A percentile compares a stretch with the other conserved stretches of the same genome.
Conservation (phyloP, 2,113 vertebrate species). For the Cryptomyrus ogoouensis region DNA sequence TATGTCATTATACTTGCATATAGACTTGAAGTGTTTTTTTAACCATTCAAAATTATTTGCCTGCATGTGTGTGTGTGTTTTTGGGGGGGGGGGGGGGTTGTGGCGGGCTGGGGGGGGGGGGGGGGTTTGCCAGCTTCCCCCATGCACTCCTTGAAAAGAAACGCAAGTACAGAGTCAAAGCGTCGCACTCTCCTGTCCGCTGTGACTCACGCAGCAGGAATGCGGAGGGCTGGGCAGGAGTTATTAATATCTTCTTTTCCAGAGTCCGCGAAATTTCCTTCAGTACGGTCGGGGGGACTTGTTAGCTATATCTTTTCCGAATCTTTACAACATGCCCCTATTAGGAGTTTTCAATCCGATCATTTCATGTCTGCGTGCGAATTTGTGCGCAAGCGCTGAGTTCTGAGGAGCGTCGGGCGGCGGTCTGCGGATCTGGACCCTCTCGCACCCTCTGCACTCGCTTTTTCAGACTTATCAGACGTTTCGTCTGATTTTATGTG, state of each 20-base stretch:
- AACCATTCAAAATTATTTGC: background rate
- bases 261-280: constrained; percentile 57
- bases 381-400: background rate
- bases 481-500: background rate
- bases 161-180: constrained; percentile 56
- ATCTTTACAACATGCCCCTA: constrained; percentile 43
- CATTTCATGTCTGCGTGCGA: constrained; percentile 24
- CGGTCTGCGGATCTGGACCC: background rate
- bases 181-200: constrained; percentile 44
- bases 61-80: constrained; percentile 13
- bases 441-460: background rate
- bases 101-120: constrained; percentile 29
- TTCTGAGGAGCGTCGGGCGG: background rate
- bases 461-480: background rate
- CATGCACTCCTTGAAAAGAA: constrained; percentile 61
- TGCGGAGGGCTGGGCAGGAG: constrained; percentile 57
- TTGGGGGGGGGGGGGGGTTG: constrained; percentile 14
- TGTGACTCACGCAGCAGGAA: constrained; percentile 64
- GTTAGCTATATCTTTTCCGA: constrained; percentile 52
- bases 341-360: constrained; percentile 42
- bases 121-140: constrained; percentile 36
- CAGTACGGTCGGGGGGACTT: constrained; percentile 38
- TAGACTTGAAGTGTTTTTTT: background rate
- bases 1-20: background rate
- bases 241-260: constrained; percentile 71